Base-by-base conservation (phyloP, 2,888 invertebrate genomes). In the Gandaritis pyraliata region DNA sequence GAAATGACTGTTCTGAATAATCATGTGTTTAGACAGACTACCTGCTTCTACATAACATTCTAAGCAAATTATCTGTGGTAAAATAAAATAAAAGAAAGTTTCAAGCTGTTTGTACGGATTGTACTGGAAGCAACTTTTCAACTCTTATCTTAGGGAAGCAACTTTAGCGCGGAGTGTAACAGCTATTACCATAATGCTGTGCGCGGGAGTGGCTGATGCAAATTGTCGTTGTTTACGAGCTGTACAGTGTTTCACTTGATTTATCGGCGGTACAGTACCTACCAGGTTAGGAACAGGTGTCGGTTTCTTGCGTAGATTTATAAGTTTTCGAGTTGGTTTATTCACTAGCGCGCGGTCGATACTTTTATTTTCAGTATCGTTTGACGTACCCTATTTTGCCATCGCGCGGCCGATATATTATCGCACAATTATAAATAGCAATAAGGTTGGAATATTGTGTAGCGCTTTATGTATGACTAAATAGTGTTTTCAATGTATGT, bases 141-240 rank as follows among this genome's bases (percentile, higher is more conserved):
- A 51, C 18, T 61, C 16, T 18, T 47, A 47, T 58, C 18, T 7
- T 15, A 57, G 11, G 51, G 36, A 16, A n/a, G 7, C 11, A 57
- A 41, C 46, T 12, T 5, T 43, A 23, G 18, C 51, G 30, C 45
- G 45, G 30, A 58, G 51, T 47, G 51, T 39, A 51, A 46, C 15
- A 51, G 51, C 58, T 51, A 43, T 45, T 46, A 36, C 45, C 45
- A 45, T 54, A 46, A 36, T 54, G 15, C 58, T 52, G 58, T 51
- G 51, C 12, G 47, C 11, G 49, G 16, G 48, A 41, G 47, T 43
- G 41, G 48, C 46, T 52, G 56, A 65, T 68, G 68, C 65, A 65
- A 68, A 68, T 68, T 65, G 63, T 61, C 55, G 47, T 61, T 65
- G 63, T 68, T 68, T 68, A 68, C 65, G 68, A 68, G 68, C 63